Evolutionary conservation across 2,888 invertebrate genomes (phyloP).

Genomic region (Nomada ruficornis): DNA sequence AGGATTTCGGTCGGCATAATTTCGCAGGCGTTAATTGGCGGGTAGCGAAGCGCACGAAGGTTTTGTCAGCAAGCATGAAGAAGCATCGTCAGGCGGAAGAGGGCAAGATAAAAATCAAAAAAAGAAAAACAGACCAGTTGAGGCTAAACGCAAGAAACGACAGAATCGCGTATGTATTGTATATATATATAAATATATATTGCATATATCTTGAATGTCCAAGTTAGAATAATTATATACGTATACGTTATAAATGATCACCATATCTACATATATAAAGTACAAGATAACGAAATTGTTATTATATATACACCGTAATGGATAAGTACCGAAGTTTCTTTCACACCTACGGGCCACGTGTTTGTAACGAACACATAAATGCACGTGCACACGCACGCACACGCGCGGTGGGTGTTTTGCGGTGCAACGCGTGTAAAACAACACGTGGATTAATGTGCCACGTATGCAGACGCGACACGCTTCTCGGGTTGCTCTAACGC

Average conservation of each 20-base stretch:
- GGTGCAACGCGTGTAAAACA: constrained; percentile 51
- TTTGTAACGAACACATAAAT: not conserved
- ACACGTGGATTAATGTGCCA: constrained; percentile 39
- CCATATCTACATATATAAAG: not conserved
- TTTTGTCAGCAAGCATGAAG: constrained; percentile 84
- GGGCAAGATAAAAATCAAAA: constrained; percentile 84
- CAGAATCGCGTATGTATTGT: constrained; percentile 65
- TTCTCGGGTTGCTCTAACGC: constrained; percentile 56
- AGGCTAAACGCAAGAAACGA: constrained; percentile 76
- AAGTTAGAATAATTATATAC: not conserved
- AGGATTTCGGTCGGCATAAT: constrained; percentile 64
- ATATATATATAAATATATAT: constrained; percentile 9
- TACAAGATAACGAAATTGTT: too few relatives aligned
- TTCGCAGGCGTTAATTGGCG: constrained; percentile 83
- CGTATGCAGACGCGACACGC: constrained; percentile 36
- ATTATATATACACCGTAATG: not conserved
- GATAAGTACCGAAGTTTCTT: not conserved
- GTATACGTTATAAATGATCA: not conserved
- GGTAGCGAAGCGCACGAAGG: constrained; percentile 84
- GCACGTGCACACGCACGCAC: not conserved
- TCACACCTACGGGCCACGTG: not conserved
- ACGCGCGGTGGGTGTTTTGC: not conserved
- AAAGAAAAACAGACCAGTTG: constrained; percentile 84
- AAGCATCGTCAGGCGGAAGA: constrained; percentile 84
- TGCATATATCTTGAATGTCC: not conserved